These are phyloP conservation scores for Netelia fuscicornis DNA, from an alignment of 2,888 invertebrate species.

Conservation along the genomic window DNA sequence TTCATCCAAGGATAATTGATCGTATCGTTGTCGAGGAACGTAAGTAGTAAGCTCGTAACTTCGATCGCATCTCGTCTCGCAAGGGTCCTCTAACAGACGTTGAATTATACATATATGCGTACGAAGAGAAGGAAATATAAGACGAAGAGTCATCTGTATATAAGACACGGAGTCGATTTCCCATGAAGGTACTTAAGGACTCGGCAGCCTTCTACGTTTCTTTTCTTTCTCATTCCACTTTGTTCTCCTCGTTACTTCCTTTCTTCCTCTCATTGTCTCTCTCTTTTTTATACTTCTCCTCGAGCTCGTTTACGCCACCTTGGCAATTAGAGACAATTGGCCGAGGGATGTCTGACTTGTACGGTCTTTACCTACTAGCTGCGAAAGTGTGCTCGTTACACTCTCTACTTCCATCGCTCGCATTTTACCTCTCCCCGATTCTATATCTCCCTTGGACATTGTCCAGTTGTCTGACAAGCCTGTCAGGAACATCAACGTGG, in stretches of 20 bases:
- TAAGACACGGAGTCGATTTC: slow-evolving; percentile 41
- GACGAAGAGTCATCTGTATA: slow-evolving; percentile 18
- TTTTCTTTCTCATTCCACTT: slow-evolving; percentile 4
- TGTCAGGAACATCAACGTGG: slow-evolving; percentile 1
- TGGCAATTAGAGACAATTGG: slow-evolving; percentile 64
- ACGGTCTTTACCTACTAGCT: slow-evolving; percentile 26
- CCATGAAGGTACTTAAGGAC: slow-evolving; percentile 17
- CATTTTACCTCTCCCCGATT: slow-evolving; percentile 6
- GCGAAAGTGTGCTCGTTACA: background rate
- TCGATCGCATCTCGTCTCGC: slow-evolving; percentile 25
- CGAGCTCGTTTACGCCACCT: slow-evolving; percentile 12
- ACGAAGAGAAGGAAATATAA: slow-evolving; percentile 24
- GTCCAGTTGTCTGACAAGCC: slow-evolving; percentile 35
- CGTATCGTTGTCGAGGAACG: background rate
- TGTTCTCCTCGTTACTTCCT: background rate
- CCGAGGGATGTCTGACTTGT: slow-evolving; percentile 21
- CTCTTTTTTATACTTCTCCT: background rate
- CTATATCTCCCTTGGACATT: slow-evolving; percentile 31
- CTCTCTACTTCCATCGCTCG: background rate
- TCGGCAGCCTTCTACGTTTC: background rate
- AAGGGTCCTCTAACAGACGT: slow-evolving; percentile 20
- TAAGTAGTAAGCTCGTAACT: slow-evolving; percentile 31
- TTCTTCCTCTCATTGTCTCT: background rate
- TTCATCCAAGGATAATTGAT: slow-evolving; percentile 17
- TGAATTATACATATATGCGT: background rate